Conservation (phyloP, 2,113 vertebrate genomes). For the Tychaedon coryphoeus region DNA sequence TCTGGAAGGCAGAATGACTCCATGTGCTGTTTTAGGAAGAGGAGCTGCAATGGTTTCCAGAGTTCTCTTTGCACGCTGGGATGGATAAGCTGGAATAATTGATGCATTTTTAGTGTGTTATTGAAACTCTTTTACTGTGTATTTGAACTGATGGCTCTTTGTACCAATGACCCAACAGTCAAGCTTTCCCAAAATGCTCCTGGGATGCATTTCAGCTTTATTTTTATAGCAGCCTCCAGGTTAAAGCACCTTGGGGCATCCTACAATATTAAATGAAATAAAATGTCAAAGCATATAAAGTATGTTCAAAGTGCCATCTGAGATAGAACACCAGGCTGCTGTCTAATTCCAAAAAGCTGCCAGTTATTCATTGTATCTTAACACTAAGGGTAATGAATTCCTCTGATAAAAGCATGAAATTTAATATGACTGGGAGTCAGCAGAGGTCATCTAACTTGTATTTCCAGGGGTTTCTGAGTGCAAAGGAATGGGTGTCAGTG, state of each 20-base stretch:
- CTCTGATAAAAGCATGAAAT: neutral
- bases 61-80: neutral
- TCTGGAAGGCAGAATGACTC: neutral
- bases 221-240: slow-evolving; percentile 6
- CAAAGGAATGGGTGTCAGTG: neutral
- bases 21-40: neutral
- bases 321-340: neutral
- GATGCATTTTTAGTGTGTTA: neutral
- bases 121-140: neutral
- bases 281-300: neutral
- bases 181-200: slow-evolving; percentile 2
- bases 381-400: neutral
- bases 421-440: neutral
- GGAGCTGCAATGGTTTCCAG: neutral
- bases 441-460: neutral
- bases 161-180: neutral
- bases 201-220: neutral
- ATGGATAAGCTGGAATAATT: neutral
- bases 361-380: neutral
- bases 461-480: neutral
- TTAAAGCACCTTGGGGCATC: neutral
- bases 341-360: neutral
- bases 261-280: slow-evolving; percentile 17
- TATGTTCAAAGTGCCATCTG: neutral
- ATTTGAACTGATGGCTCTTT: neutral